Conservation (phyloP, 2,888 invertebrate genomes). For the Dysmachus trigonus region DNA sequence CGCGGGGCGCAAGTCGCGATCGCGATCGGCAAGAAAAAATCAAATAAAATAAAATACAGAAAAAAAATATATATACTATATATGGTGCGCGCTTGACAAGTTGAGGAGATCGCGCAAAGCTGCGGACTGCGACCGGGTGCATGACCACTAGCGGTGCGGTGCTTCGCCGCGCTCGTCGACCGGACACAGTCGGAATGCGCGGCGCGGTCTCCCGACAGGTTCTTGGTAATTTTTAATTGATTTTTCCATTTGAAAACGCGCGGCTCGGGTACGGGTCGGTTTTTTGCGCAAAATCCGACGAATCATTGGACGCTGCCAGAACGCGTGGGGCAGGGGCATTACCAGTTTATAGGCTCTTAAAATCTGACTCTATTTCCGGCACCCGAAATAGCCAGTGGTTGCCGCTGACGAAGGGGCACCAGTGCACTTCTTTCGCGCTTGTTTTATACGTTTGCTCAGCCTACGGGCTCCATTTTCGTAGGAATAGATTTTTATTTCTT, state of each 20-base stretch:
- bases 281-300: not conserved
- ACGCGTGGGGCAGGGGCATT: not conserved
- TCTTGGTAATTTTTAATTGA: not conserved
- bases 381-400: not conserved
- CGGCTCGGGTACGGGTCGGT: not conserved
- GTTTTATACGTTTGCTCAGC: not conserved
- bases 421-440: not conserved
- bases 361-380: not conserved
- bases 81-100: not conserved
- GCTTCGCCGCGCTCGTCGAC: not conserved
- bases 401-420: not conserved
- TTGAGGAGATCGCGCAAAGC: not conserved
- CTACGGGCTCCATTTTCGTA: not conserved
- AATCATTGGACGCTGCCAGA: not conserved
- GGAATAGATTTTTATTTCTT: not conserved
- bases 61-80: too few relatives aligned
- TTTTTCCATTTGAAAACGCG: not conserved
- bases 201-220: not conserved
- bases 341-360: not conserved
- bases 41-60: not conserved
- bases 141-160: not conserved
- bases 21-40: not conserved
- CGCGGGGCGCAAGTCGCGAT: not conserved
- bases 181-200: not conserved
- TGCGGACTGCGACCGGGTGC: not conserved